A percentile compares a stretch with the other conserved stretches of the same genome.
Conservation (phyloP, 2,888 invertebrate species). For the Palloptera scutellata region DNA sequence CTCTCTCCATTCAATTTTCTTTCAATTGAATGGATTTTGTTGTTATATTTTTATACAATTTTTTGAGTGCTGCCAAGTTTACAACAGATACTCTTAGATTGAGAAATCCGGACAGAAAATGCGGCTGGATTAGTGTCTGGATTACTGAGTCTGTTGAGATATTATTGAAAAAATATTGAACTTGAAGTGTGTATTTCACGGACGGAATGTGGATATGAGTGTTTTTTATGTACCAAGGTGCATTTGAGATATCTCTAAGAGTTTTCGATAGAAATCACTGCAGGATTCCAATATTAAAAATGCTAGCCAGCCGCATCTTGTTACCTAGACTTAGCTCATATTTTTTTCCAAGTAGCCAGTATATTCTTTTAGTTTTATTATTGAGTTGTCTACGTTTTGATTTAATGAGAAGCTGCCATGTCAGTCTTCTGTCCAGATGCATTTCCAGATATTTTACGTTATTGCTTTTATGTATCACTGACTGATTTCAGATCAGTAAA, state of each 20-base stretch:
- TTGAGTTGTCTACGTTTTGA: background rate
- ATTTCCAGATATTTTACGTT: slow-evolving; percentile 5
- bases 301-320: background rate
- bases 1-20: no score
- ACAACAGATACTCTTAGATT: no score
- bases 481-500: background rate
- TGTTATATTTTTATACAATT: no score
- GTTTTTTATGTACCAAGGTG: no score
- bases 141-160: slow-evolving; percentile 7
- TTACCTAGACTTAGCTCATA: slow-evolving; percentile 13
- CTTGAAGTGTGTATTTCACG: background rate
- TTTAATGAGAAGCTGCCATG: background rate
- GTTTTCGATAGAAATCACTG: no score
- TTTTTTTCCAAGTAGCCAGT: slow-evolving; percentile 2
- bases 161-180: background rate
- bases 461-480: background rate
- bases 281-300: no score
- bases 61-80: no score
- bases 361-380: background rate
- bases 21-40: no score
- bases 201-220: background rate
- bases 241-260: slow-evolving; percentile 1
- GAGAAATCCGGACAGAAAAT: no score
- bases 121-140: slow-evolving; percentile 5
- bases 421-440: slow-evolving; percentile 2